A percentile compares a stretch with the other conserved stretches of the same genome.
phyloP scores from a whole-genome alignment of 2,888 invertebrate species.

The Chrysina gloriosa region DNA sequence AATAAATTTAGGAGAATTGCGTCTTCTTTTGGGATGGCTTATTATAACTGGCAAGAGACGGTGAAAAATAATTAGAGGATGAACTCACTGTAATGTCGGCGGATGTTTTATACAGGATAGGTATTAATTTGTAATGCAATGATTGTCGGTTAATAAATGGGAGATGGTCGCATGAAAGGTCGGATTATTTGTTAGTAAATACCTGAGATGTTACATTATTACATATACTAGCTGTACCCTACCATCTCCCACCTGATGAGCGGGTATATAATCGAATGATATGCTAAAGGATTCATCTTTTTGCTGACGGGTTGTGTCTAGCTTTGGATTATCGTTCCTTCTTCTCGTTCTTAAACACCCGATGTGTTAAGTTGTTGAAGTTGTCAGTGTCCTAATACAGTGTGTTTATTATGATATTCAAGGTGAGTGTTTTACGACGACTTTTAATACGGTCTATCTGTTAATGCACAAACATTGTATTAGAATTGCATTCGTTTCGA shows the following conservation, averaged over 20 bases:
- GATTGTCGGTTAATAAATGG: conserved; percentile 38
- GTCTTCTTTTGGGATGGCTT: too few relatives aligned
- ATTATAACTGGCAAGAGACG: background rate
- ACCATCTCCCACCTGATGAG: conserved; percentile 58
- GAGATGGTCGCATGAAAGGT: conserved; percentile 46
- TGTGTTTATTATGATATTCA: conserved; percentile 40
- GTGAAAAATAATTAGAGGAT: background rate
- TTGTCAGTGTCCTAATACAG: conserved; percentile 31
- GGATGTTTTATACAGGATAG: conserved; percentile 8
- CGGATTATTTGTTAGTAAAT: conserved; percentile 41
- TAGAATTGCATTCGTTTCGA: conserved; percentile 8
- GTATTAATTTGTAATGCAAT: conserved; percentile 39
- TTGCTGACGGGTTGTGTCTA: conserved; percentile 49
- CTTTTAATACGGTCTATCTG: background rate
- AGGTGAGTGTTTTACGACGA: conserved; percentile 39
- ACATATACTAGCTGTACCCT: conserved; percentile 58
- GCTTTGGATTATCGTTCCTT: conserved; percentile 37
- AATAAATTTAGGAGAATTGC: too few relatives aligned
- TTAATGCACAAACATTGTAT: background rate
- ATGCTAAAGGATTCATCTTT: conserved; percentile 59
- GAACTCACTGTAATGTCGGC: background rate
- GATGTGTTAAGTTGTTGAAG: conserved; percentile 41
- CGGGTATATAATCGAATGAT: conserved; percentile 61
- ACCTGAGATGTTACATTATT: conserved; percentile 58
- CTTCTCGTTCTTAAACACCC: conserved; percentile 18